Percentiles rank a stretch among this genome's conserved stretches.
phyloP scores from a whole-genome alignment of 2,113 vertebrate genomes.

The Sylvilagus bachmani region DNA sequence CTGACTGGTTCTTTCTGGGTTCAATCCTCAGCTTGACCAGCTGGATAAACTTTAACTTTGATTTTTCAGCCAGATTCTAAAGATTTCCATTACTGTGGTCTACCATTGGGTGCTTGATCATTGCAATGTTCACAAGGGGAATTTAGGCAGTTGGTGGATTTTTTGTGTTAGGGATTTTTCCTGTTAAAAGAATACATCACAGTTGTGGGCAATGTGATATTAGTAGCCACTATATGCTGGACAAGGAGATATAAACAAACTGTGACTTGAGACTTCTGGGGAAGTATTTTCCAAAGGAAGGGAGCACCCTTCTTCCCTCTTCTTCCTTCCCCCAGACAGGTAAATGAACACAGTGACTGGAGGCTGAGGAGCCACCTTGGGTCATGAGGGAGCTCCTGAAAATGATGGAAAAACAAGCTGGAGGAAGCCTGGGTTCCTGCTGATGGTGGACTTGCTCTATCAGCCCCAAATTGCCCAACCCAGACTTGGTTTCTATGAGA shows the following conservation, averaged over 20 bases:
- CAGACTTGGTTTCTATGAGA: not conserved
- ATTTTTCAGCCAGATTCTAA: no score
- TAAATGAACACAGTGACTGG: not conserved
- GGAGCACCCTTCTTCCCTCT: not conserved
- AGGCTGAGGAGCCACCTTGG: not conserved
- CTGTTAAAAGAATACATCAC: not conserved
- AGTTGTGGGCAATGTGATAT: not conserved
- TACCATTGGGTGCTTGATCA: not conserved
- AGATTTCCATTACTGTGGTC: no score
- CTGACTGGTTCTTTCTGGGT: no score
- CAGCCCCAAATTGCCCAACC: not conserved
- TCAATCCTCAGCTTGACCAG: no score
- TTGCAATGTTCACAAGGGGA: not conserved
- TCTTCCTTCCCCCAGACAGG: not conserved
- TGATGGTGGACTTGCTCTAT: not conserved
- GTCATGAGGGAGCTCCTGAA: not conserved
- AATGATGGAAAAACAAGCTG: not conserved
- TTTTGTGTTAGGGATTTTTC: not conserved
- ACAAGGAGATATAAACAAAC: not conserved
- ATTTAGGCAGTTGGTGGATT: not conserved
- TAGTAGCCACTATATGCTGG: not conserved
- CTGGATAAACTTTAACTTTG: no score
- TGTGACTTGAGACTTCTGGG: not conserved
- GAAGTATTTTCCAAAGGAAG: not conserved
- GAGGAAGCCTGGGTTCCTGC: not conserved